Percentiles rank a stretch among this genome's conserved stretches.
Evolutionary conservation across 2,113 vertebrate species (phyloP).

Genomic region (Malaclemys terrapin): DNA sequence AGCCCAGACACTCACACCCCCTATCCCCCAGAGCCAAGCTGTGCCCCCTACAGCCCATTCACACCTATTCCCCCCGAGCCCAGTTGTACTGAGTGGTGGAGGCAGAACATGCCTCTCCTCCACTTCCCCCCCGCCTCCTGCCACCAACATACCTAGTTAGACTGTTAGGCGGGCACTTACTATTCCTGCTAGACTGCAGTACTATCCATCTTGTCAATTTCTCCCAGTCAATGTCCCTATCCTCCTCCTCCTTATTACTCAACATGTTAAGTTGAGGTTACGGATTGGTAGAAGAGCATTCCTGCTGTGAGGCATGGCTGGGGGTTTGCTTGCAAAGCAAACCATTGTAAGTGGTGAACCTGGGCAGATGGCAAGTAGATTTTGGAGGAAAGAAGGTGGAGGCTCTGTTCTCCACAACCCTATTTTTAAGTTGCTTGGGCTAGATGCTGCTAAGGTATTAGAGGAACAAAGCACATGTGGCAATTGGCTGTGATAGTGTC

Average conservation of each 20-base stretch:
- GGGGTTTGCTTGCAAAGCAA: not conserved
- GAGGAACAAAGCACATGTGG: not conserved
- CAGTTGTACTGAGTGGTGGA: not conserved
- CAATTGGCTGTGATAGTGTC: not conserved
- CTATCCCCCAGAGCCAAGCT: too few species aligned
- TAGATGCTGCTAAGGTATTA: not conserved
- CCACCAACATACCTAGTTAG: not conserved
- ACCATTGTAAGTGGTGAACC: not conserved
- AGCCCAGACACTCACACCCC: too few species aligned
- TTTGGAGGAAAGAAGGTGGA: not conserved
- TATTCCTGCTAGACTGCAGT: too few species aligned
- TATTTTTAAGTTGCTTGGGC: not conserved
- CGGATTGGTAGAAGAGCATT: fast-evolving
- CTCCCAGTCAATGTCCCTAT: not conserved
- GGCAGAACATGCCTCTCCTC: not conserved
- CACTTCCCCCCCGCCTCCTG: not conserved
- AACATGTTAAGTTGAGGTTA: fast-evolving
- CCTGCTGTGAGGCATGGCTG: not conserved
- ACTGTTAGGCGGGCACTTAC: not conserved
- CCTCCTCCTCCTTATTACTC: fast-evolving
- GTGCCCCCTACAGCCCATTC: too few species aligned
- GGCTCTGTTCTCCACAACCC: not conserved
- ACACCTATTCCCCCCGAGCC: not conserved
- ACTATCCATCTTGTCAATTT: not conserved
- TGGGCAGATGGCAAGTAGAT: not conserved